Evolutionary conservation across 1,140 invertebrate species (phyloP).

Genomic region (Triops cancriformis): DNA sequence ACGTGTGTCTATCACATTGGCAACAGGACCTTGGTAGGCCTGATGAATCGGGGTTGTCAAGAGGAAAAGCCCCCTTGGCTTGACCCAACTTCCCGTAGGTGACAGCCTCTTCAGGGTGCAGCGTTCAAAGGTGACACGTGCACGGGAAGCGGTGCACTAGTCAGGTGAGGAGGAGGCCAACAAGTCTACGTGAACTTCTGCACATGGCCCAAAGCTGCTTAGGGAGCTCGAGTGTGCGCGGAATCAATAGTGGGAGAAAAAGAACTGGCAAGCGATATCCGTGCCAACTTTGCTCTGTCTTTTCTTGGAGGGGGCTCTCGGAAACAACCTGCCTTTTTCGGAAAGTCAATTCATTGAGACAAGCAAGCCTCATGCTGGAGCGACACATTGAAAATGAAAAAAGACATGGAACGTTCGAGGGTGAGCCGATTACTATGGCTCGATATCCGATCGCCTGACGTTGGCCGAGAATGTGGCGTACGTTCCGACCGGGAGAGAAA

Average conservation of each 20-base stretch:
- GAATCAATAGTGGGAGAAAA: not conserved
- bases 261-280: not conserved
- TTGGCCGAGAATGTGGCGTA: too few species aligned
- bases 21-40: too few species aligned
- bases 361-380: not conserved
- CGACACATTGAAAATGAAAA: not conserved
- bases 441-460: too few species aligned
- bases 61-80: too few species aligned
- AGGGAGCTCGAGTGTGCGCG: not conserved
- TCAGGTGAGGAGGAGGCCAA: not conserved
- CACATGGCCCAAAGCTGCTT: not conserved
- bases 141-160: not conserved
- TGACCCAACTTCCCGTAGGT: too few species aligned
- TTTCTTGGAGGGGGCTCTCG: too few species aligned
- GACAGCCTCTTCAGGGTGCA: not conserved
- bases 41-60: too few species aligned
- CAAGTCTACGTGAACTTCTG: constrained; percentile 3
- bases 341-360: not conserved
- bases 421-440: not conserved
- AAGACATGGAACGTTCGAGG: not conserved
- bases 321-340: too few species aligned
- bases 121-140: not conserved
- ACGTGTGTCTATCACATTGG: not conserved
- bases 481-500: too few species aligned
- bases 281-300: not conserved